phyloP scores from a whole-genome alignment of 2,888 invertebrate species.

The Pachycephus smyrnensis region DNA sequence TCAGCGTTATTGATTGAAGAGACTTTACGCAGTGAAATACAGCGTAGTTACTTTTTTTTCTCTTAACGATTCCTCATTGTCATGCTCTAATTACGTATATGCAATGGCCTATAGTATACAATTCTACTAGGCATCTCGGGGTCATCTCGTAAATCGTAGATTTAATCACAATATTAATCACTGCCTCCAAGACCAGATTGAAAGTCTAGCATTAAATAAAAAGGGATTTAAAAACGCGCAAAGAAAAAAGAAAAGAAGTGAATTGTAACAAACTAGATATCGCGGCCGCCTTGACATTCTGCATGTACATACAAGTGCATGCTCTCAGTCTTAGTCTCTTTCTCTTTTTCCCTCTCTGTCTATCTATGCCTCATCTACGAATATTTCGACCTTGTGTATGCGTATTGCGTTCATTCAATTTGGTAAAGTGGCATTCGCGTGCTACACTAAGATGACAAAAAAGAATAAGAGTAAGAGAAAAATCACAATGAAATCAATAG shows the following conservation, averaged over 20 bases:
- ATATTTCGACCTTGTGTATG: background rate
- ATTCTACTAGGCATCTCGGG: background rate
- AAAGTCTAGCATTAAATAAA: background rate
- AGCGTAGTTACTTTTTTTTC: background rate
- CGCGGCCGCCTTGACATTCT: background rate
- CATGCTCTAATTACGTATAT: background rate
- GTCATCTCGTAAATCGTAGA: background rate
- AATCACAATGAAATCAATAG: background rate
- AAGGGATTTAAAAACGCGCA: background rate
- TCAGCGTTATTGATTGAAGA: background rate
- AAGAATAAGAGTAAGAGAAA: background rate
- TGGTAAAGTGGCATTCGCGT: background rate
- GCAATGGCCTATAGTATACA: background rate
- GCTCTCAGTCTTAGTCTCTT: background rate
- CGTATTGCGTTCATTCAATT: background rate
- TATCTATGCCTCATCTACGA: background rate
- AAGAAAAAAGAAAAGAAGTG: background rate
- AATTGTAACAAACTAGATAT: background rate
- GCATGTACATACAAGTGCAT: background rate
- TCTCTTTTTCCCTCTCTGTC: background rate
- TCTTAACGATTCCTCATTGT: background rate
- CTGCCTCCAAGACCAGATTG: background rate
- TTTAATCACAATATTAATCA: background rate
- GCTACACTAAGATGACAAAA: background rate
- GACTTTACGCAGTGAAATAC: background rate